A percentile compares a stretch with the other conserved stretches of the same genome.
Evolutionary conservation across 2,888 invertebrate genomes (phyloP).

Genomic region (Margaritifera margaritifera): DNA sequence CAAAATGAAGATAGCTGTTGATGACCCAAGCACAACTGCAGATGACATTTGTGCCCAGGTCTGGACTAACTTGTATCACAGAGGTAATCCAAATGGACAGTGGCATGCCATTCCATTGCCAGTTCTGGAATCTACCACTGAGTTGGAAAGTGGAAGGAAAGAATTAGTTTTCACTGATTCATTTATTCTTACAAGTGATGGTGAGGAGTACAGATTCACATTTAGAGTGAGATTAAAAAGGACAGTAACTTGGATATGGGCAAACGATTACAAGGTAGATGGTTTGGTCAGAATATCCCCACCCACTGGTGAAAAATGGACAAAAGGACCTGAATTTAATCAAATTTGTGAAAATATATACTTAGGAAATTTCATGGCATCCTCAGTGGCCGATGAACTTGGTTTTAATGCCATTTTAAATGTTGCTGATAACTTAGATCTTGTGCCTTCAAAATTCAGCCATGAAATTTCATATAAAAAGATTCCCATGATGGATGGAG

Average conservation of each 20-base stretch:
- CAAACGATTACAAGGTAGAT: slow-evolving; percentile 21
- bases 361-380: slow-evolving; percentile 51
- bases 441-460: slow-evolving; percentile 25
- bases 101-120: slow-evolving; percentile 27
- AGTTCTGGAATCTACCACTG: slow-evolving; percentile 7
- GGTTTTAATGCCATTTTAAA: slow-evolving; percentile 44
- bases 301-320: slow-evolving; percentile 32
- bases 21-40: neutral
- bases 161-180: slow-evolving; percentile 28
- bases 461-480: slow-evolving; percentile 36
- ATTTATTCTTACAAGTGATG: slow-evolving; percentile 37
- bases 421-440: slow-evolving; percentile 41
- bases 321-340: slow-evolving; percentile 33
- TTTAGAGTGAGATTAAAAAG: slow-evolving; percentile 18
- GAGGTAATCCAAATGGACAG: slow-evolving; percentile 33
- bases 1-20: slow-evolving; percentile 15
- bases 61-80: slow-evolving; percentile 45
- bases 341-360: slow-evolving; percentile 34
- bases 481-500: slow-evolving; percentile 39
- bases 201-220: slow-evolving; percentile 32
- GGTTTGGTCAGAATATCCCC: slow-evolving; percentile 31
- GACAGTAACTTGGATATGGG: slow-evolving; percentile 26
- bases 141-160: neutral
- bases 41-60: slow-evolving; percentile 24
- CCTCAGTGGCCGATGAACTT: slow-evolving; percentile 30